Percentiles rank a stretch among this genome's conserved stretches.
phyloP scores from a whole-genome alignment of 2,797 vertebrate genomes.

The Gambusia yucatana region DNA sequence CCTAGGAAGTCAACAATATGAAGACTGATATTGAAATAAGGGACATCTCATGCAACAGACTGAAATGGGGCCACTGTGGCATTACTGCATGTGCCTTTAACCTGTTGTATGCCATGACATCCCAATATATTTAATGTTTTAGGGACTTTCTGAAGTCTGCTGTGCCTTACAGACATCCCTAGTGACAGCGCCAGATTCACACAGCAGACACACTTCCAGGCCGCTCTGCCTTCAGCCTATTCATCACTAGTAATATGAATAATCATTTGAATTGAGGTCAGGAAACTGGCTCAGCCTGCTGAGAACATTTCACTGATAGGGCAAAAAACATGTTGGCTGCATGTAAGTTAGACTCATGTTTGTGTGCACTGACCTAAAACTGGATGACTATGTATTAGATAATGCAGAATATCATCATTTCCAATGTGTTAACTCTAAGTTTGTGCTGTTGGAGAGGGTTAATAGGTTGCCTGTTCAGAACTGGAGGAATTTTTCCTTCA shows the following conservation, averaged over 20 bases:
- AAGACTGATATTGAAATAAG: neutral
- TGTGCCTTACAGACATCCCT: slow-evolving; percentile 8
- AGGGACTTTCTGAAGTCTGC: slow-evolving; percentile 8
- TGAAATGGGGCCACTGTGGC: rapidly evolving
- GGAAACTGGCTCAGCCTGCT: slow-evolving; percentile 19
- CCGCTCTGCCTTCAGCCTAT: neutral
- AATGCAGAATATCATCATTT: slow-evolving; percentile 1
- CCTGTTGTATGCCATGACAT: neutral
- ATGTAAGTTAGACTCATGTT: slow-evolving; percentile 12
- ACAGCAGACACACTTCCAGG: slow-evolving; percentile 7
- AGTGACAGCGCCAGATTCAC: slow-evolving; percentile 12
- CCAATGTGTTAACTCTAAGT: neutral
- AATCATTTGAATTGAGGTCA: slow-evolving; percentile 30
- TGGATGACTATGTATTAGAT: neutral
- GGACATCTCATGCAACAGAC: neutral
- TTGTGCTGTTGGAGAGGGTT: neutral
- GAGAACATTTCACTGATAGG: neutral
- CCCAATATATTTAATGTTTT: slow-evolving; percentile 28
- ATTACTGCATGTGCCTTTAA: neutral
- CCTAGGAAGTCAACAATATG: neutral
- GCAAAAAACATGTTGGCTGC: slow-evolving; percentile 10
- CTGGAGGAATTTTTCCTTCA: neutral
- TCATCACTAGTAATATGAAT: slow-evolving; percentile 16
- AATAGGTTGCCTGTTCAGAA: neutral
- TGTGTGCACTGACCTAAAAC: slow-evolving; percentile 14